Conservation (phyloP, 2,113 vertebrate genomes). For the Pristiophorus japonicus region DNA sequence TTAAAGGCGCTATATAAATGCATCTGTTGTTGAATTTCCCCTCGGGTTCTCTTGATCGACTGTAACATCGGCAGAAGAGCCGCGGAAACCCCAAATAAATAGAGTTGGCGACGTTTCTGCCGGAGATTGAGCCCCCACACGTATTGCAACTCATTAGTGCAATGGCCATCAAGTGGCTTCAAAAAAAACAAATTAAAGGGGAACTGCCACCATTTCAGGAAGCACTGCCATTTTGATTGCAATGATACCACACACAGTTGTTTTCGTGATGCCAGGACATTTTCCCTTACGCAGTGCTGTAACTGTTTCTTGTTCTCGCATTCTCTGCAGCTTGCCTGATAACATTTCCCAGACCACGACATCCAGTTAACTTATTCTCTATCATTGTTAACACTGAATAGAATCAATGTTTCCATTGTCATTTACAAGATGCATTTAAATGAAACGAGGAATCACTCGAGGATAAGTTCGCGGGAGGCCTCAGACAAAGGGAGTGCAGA, state of each 20-base stretch:
- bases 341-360: not conserved
- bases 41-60: not conserved
- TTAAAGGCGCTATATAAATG: too few relatives aligned
- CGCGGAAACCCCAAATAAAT: not conserved
- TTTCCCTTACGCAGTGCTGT: not conserved
- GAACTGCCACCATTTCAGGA: too few relatives aligned
- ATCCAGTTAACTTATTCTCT: too few relatives aligned
- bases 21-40: not conserved
- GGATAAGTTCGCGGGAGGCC: not conserved
- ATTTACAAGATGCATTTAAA: not conserved
- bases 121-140: not conserved
- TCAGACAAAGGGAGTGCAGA: not conserved
- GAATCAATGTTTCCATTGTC: too few relatives aligned
- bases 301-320: not conserved
- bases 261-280: not conserved
- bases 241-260: not conserved
- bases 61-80: not conserved
- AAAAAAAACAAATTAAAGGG: not conserved
- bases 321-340: not conserved
- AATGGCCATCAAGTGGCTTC: not conserved
- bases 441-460: not conserved
- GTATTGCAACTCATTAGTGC: not conserved
- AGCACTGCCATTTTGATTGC: not conserved
- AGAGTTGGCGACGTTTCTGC: too few relatives aligned
- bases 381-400: too few relatives aligned